Conservation (phyloP, 2,113 vertebrate species). For the Limanda limanda region DNA sequence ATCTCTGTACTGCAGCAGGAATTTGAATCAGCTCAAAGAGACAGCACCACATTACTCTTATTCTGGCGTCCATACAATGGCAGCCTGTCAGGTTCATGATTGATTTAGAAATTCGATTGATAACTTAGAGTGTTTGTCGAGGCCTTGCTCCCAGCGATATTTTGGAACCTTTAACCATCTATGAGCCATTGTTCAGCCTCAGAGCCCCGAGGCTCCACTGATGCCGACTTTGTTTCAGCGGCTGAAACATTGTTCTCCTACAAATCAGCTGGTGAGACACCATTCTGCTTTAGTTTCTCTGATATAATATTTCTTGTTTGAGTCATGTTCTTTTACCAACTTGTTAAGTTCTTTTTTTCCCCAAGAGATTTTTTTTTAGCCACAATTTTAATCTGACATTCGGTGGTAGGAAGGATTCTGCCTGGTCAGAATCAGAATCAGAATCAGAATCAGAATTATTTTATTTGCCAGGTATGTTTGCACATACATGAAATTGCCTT, state of each 20-base stretch:
- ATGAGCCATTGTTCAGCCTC: constrained; percentile 51
- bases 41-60: constrained; percentile 52
- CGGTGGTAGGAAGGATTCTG: too few relatives aligned
- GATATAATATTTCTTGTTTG: neutral
- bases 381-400: too few relatives aligned
- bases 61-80: constrained; percentile 53
- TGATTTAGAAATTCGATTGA: constrained; percentile 70
- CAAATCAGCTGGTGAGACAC: constrained; percentile 28
- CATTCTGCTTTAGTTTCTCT: constrained; percentile 2
- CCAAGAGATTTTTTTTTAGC: neutral
- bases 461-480: too few relatives aligned
- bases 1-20: constrained; percentile 1
- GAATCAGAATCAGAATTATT: too few relatives aligned
- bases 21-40: constrained; percentile 61
- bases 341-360: neutral
- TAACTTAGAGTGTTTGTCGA: constrained; percentile 60
- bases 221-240: constrained; percentile 37
- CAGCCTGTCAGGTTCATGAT: constrained; percentile 60
- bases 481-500: too few relatives aligned
- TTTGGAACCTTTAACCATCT: constrained; percentile 58
- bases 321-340: neutral
- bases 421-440: too few relatives aligned
- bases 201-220: constrained; percentile 7
- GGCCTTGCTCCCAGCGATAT: constrained; percentile 46
- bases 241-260: constrained; percentile 44